Evolutionary conservation across 2,888 invertebrate species (phyloP).

Genomic region (Polydrusus cervinus): DNA sequence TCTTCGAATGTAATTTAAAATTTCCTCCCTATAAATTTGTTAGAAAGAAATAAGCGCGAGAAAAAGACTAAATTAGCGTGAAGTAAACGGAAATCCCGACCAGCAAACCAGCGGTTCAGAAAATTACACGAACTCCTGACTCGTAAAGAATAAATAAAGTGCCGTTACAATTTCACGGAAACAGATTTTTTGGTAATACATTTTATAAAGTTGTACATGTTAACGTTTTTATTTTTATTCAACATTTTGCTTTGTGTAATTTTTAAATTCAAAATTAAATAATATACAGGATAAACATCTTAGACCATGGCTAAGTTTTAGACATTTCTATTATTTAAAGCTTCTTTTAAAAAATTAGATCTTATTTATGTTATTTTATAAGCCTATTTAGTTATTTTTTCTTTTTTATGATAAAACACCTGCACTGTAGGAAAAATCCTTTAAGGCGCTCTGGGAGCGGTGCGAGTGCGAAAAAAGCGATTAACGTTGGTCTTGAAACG

Average conservation of each 20-base stretch:
- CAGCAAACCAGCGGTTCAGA: constrained; percentile 33
- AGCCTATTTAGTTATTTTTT: too few species aligned
- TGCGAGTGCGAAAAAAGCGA: too few species aligned
- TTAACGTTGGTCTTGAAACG: too few species aligned
- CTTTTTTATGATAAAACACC: too few species aligned
- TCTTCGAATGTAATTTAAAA: constrained; percentile 35
- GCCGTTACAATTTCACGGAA: background rate
- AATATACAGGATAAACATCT: too few species aligned
- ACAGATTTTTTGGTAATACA: background rate
- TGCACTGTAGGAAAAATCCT: too few species aligned
- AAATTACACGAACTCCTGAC: constrained; percentile 32
- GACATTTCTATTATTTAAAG: too few species aligned
- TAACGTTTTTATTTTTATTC: background rate
- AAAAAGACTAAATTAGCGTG: constrained; percentile 43
- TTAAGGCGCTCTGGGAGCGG: too few species aligned
- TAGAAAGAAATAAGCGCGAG: constrained; percentile 36
- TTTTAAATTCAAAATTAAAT: too few species aligned
- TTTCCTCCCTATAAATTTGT: constrained; percentile 48
- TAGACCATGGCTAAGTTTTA: too few species aligned
- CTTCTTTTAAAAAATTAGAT: too few species aligned
- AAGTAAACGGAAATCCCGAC: constrained; percentile 46
- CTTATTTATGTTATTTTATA: too few species aligned
- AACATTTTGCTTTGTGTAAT: background rate
- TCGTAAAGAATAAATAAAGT: constrained; percentile 20
- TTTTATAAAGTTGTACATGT: background rate